These are phyloP conservation scores for Drosophila azteca DNA, from an alignment of 1,140 invertebrate species.

Conservation along the genomic window DNA sequence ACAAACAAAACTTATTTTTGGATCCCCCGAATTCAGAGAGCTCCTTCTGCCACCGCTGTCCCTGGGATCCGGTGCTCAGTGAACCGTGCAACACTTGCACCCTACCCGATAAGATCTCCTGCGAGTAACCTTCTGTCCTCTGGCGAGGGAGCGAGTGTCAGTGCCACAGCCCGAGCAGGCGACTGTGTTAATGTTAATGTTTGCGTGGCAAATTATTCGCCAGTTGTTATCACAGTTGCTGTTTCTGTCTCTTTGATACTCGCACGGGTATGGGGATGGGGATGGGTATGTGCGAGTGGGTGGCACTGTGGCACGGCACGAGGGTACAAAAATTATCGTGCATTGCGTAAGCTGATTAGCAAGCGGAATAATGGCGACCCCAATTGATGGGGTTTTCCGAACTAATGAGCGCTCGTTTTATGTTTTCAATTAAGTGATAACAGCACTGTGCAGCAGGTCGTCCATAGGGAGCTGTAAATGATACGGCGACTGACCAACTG, in stretches of 20 bases:
- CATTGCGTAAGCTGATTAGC: conserved; percentile 68
- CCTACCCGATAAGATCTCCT: conserved; percentile 25
- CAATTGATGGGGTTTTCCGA: neutral
- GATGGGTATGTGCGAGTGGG: neutral
- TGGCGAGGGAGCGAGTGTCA: neutral
- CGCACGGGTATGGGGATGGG: neutral
- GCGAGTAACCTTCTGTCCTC: conserved; percentile 21
- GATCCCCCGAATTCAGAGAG: too few species aligned
- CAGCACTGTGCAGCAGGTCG: conserved; percentile 18
- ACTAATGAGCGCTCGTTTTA: conserved; percentile 52
- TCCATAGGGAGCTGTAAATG: conserved; percentile 8
- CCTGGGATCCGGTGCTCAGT: conserved; percentile 19
- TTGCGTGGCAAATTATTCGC: conserved; percentile 51
- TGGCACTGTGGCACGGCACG: neutral
- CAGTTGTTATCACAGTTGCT: conserved; percentile 2
- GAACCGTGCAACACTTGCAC: conserved; percentile 35
- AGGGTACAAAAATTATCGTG: conserved; percentile 27
- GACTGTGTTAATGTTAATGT: conserved; percentile 19
- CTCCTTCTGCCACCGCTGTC: neutral
- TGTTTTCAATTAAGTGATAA: conserved; percentile 71
- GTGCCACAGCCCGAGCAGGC: neutral
- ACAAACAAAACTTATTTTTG: neutral
- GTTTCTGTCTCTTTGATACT: conserved; percentile 6
- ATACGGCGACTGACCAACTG: neutral
- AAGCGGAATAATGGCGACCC: conserved; percentile 13